Base-by-base conservation (phyloP, 2,113 vertebrate species). In the Platysteira castanea region DNA sequence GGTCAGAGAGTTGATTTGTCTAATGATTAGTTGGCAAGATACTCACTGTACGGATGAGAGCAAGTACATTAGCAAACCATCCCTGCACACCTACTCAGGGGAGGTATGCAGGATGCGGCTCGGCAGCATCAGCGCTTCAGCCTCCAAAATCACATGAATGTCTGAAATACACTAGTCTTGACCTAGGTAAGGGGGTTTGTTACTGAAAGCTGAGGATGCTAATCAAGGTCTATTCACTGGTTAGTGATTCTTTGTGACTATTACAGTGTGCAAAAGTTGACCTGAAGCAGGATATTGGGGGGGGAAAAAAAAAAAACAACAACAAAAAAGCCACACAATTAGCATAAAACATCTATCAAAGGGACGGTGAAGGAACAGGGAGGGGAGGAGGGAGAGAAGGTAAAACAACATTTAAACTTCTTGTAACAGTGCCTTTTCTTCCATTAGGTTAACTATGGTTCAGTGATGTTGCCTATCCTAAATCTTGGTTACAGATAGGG, bases 391-490 rank as follows among this genome's bases (percentile, higher is more conserved):
- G 64, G 37, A 67, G 52, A 84, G 76, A 89, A 87, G 61, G 49
- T 86, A 79, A 89, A 93, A 95, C 88, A 88, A 69, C 84, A 74
- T 68, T 95, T 67, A 95, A 44, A 94, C 90, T 93, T 96, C 91
- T 94, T 81, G 67, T 71, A 69, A 91, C 96, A 96, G 93, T 90
- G 95, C 92, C 91, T 65, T 84, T 41, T 88, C 81, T 97, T 79
- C n/a, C 41, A 52, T 89, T 93, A 95, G 24, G 23, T 91, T 97
- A 91, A 50, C 37, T 91, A 95, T 96, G 94, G 95, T 96, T 95
- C 95, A 96, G 96, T 90, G 69, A 87, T 1, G 0, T 92, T 84
- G 49, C 87, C 94, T 96, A 49, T 65, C 63, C 84, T 94, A 87
- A 87, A 78, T 85, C 70, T 95, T 60, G n/a, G 21, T 90, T 76